A percentile compares a stretch with the other conserved stretches of the same genome.
Evolutionary conservation across 2,797 vertebrate genomes (phyloP).

Genomic region (Brachymystax lenok): DNA sequence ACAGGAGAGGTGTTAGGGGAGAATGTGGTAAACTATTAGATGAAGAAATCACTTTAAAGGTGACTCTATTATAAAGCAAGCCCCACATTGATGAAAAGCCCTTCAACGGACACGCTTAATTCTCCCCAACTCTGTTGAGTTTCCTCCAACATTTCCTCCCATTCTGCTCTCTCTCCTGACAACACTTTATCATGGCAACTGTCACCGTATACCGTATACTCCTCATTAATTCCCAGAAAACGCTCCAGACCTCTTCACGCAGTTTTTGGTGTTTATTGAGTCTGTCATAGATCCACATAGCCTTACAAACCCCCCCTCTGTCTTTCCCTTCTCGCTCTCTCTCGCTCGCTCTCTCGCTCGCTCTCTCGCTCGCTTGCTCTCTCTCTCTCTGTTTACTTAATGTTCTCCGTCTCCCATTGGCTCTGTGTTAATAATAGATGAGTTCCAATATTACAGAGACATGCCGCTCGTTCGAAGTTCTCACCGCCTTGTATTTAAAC

Average conservation of each 20-base stretch:
- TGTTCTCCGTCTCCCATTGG: slow-evolving; percentile 52
- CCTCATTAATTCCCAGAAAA: slow-evolving; percentile 45
- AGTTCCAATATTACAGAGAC: slow-evolving; percentile 55
- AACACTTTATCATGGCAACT: slow-evolving; percentile 10
- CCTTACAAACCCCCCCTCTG: background rate
- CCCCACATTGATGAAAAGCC: slow-evolving; percentile 33
- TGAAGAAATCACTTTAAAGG: slow-evolving; percentile 18
- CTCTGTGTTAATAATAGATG: slow-evolving; percentile 72
- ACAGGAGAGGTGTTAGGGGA: background rate
- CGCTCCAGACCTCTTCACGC: too few species aligned
- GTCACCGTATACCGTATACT: slow-evolving; percentile 38
- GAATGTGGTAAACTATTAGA: slow-evolving; percentile 26
- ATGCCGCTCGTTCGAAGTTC: slow-evolving; percentile 7
- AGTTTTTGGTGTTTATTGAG: too few species aligned
- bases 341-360: slow-evolving; percentile 45
- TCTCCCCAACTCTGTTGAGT: slow-evolving; percentile 27
- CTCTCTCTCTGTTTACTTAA: slow-evolving; percentile 42
- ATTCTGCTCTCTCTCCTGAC: too few species aligned
- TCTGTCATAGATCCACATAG: too few species aligned
- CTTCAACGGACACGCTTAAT: slow-evolving; percentile 29
- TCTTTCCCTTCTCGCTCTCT: background rate
- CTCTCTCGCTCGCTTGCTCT: background rate
- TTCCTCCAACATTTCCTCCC: too few species aligned
- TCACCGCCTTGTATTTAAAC: slow-evolving; percentile 61
- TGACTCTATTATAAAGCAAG: slow-evolving; percentile 28